A percentile compares a stretch with the other conserved stretches of the same genome.
Evolutionary conservation across 2,888 invertebrate genomes (phyloP).

Genomic region (Apotomis capreana): DNA sequence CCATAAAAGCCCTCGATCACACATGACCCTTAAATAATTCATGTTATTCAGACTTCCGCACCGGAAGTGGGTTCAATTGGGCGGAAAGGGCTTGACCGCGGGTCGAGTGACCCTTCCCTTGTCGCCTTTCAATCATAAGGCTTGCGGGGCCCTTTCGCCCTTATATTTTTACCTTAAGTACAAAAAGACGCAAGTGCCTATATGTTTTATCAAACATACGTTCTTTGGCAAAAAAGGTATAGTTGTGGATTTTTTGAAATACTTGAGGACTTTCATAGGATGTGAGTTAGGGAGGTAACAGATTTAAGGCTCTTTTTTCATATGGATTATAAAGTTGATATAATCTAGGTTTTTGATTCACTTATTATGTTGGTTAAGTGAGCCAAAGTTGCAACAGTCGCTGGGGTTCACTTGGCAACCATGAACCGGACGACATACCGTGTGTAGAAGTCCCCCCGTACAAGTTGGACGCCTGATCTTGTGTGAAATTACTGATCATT

Average conservation of each 20-base stretch:
- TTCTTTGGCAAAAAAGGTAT: background rate
- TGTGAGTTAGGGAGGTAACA: background rate
- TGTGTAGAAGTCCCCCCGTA: too few relatives aligned
- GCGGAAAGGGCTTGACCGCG: slow-evolving; percentile 76
- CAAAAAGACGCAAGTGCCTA: background rate
- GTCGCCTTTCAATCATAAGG: slow-evolving; percentile 65
- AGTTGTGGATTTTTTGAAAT: background rate
- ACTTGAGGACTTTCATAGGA: background rate
- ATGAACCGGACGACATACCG: too few relatives aligned
- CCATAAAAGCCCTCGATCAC: slow-evolving; percentile 43
- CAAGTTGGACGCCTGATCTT: too few relatives aligned
- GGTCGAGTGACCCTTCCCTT: slow-evolving; percentile 77
- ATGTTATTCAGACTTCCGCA: slow-evolving; percentile 44
- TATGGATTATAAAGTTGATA: background rate
- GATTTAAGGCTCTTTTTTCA: background rate
- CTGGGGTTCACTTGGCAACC: too few relatives aligned
- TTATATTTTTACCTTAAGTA: slow-evolving; percentile 7
- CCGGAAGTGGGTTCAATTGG: slow-evolving; percentile 62
- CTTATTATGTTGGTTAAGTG: too few relatives aligned
- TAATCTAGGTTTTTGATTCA: too few relatives aligned
- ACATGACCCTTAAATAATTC: slow-evolving; percentile 51
- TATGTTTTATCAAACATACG: background rate
- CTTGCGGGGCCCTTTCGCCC: slow-evolving; percentile 41
- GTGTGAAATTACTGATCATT: too few relatives aligned
- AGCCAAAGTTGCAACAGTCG: too few relatives aligned